phyloP scores from a whole-genome alignment of 2,113 vertebrate species.

The Notothenia coriiceps region DNA sequence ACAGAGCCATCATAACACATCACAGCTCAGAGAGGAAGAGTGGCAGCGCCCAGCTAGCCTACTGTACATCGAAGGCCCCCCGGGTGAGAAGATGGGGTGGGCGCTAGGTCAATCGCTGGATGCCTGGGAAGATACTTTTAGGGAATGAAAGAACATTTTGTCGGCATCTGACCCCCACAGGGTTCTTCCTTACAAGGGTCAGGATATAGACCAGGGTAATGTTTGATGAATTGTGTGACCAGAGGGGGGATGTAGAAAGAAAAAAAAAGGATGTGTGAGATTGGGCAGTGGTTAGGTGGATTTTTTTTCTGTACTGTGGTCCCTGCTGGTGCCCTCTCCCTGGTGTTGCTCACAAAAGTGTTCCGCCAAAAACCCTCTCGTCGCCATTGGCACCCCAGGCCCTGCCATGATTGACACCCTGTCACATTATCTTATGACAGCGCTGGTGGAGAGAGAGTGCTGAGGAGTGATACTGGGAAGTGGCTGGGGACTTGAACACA shows the following conservation, averaged over 20 bases:
- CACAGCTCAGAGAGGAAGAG: conserved; percentile 63
- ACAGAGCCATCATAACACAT: conserved; percentile 78
- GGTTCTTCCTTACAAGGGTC: conserved; percentile 47
- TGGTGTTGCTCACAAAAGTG: conserved; percentile 77
- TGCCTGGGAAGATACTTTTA: conserved; percentile 52
- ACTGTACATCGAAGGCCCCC: conserved; percentile 37
- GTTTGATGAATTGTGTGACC: conserved; percentile 36
- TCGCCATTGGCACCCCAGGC: conserved; percentile 72
- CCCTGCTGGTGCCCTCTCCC: conserved; percentile 77
- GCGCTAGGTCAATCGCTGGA: conserved; percentile 54
- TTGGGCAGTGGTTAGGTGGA: conserved; percentile 54
- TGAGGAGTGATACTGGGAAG: conserved; percentile 70
- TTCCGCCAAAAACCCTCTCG: conserved; percentile 71
- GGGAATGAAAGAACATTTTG: conserved; percentile 56
- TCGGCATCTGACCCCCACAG: conserved; percentile 52
- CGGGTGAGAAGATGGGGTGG: conserved; percentile 43
- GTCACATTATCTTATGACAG: conserved; percentile 79
- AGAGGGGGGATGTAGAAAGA: conserved; percentile 45
- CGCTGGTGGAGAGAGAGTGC: conserved; percentile 59
- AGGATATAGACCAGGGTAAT: conserved; percentile 40
- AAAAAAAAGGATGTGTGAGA: conserved; percentile 44
- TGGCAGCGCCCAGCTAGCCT: conserved; percentile 70
- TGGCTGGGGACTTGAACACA: conserved; percentile 67
- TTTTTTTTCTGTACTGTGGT: conserved; percentile 41
- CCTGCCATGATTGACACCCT: conserved; percentile 76